Evolutionary conservation across 2,113 vertebrate genomes (phyloP), one percentile per base, ranked within the genome.

Genomic region (Fregata magnificens): DNA sequence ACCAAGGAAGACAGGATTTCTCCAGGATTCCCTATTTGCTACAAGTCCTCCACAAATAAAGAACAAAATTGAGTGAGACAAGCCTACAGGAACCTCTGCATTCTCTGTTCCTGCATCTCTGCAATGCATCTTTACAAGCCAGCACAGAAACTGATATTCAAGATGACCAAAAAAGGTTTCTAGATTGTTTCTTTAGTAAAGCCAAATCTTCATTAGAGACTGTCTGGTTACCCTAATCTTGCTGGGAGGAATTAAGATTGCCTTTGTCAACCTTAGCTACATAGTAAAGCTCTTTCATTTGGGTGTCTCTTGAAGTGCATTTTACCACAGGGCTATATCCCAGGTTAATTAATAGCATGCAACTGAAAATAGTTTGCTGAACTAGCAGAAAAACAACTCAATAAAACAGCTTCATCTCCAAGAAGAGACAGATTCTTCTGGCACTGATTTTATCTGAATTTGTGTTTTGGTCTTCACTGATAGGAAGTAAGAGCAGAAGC

Each of bases 341-440:
- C 78, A 95, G 40, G 36, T 66, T 96, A 96, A 95, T 96, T 79
- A 96, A 79, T 9, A 94, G 70, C 73, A 80, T 24, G 61, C 45
- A 70, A 95, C 65, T 82, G 82, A 90, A 94, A 96, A 73, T 1
- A 58, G 62, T 86, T 53, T 90, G 95, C 92, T 91, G 92, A 95
- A 76, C n/a, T 52, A 90, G 93, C 92, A 96, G 93, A 96, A 90
- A 87, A 93, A 85, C 87, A 85, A 69, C 90, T 88, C 70, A 76
- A 21, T 73, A 73, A 93, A 95, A 90, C n/a, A 91, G 31, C 34
- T 91, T 88, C 66, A 93, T 56, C 40, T 88, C 79, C 40, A 69
- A 85, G 52, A 87, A 76, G 9, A 91, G 36, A 79, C 21, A 70
- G 50, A 92, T 65, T 95, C 74, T 80, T 77, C 70, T 56, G 82